These are phyloP conservation scores for Trichogramma dendrolimi DNA, from an alignment of 2,888 invertebrate genomes.

Conservation along the genomic window DNA sequence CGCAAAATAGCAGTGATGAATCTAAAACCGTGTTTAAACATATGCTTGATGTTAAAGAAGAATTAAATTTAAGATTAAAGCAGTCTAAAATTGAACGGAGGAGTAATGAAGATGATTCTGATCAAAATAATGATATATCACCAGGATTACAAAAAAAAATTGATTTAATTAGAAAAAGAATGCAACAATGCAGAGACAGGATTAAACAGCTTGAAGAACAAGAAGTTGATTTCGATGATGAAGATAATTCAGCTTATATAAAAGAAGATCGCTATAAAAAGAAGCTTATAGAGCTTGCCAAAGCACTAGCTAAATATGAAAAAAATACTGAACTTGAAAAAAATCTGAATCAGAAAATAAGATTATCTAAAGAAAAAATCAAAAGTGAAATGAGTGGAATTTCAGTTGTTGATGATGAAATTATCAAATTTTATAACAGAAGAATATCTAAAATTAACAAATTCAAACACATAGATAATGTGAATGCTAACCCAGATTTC, in stretches of 20 bases:
- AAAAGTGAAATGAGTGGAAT: conserved; percentile 35
- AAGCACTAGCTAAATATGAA: conserved; percentile 36
- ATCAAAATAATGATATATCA: background rate
- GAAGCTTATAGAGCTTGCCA: conserved; percentile 39
- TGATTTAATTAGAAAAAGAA: conserved; percentile 44
- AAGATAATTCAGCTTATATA: conserved; percentile 69
- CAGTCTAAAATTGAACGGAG: background rate
- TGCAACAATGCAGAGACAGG: conserved; percentile 62
- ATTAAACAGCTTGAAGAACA: conserved; percentile 66
- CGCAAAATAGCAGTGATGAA: conserved; percentile 25
- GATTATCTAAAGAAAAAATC: background rate
- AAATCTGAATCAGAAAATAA: background rate
- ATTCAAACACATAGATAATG: conserved; percentile 27
- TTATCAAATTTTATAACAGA: conserved; percentile 43
- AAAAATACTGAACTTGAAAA: conserved; percentile 35
- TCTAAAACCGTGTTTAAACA: conserved; percentile 35
- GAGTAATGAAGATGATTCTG: background rate
- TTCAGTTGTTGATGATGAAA: conserved; percentile 40
- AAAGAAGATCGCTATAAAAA: conserved; percentile 61
- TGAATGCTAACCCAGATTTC: conserved; percentile 30
- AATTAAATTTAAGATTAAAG: conserved; percentile 9
- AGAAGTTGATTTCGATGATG: conserved; percentile 72
- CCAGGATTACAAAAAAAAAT: conserved; percentile 50
- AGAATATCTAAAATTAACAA: conserved; percentile 36
- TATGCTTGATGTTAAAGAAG: conserved; percentile 40